Percentiles rank a stretch among this genome's conserved stretches.
Evolutionary conservation across 2,797 vertebrate genomes (phyloP).

Genomic region (Pseudochirops corinnae): DNA sequence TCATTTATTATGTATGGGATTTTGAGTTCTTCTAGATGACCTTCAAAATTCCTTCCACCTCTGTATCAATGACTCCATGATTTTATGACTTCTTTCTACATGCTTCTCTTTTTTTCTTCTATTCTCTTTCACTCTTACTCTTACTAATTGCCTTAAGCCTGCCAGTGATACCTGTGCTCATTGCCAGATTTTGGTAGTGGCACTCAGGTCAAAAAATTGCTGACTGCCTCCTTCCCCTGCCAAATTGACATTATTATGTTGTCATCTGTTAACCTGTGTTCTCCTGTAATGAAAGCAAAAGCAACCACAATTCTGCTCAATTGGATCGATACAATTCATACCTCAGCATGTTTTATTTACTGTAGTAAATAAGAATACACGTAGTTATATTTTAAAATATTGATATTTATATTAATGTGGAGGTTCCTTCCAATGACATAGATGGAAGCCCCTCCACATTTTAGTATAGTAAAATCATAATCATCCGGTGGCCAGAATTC

Average conservation of each 20-base stretch:
- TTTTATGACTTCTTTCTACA: neutral
- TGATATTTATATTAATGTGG: neutral
- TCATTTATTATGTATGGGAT: neutral
- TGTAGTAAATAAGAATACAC: neutral
- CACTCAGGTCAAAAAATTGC: neutral
- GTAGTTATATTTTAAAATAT: neutral
- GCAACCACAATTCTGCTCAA: neutral
- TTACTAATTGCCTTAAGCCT: neutral
- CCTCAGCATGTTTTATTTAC: neutral
- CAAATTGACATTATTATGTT: neutral
- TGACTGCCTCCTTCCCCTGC: neutral
- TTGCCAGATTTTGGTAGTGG: neutral
- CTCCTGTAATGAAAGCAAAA: neutral
- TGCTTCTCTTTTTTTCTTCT: neutral
- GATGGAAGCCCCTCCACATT: neutral
- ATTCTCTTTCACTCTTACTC: neutral
- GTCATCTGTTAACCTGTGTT: neutral
- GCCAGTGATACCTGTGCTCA: neutral
- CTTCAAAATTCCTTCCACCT: neutral
- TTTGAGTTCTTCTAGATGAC: neutral
- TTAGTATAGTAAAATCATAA: neutral
- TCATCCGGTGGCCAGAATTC: neutral
- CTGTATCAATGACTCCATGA: neutral
- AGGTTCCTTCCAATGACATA: neutral
- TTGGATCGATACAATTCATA: neutral